Evolutionary conservation across 2,797 vertebrate species (phyloP).

Genomic region (Petrocephalus sullivani): DNA sequence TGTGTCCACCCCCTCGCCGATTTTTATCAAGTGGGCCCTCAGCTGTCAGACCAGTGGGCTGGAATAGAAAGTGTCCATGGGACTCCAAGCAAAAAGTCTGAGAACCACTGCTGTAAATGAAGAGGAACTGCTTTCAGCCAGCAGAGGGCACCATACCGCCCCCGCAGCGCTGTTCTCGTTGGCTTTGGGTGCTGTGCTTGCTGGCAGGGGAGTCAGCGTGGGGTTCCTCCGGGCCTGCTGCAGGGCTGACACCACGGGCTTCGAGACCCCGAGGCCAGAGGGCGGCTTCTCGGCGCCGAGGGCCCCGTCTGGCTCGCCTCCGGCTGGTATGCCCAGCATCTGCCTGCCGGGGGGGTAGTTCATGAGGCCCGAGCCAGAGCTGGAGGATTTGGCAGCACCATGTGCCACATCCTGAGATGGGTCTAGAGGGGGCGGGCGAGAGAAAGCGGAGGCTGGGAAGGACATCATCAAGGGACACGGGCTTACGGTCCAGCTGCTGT

Average conservation of each 20-base stretch:
- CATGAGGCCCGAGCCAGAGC: slow-evolving; percentile 64
- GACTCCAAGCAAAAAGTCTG: neutral
- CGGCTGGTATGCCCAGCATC: slow-evolving; percentile 40
- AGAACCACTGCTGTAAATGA: neutral
- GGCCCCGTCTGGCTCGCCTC: slow-evolving; percentile 51
- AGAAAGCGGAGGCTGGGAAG: neutral
- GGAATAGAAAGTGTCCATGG: neutral
- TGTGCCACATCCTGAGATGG: slow-evolving; percentile 59
- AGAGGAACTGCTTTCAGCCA: neutral
- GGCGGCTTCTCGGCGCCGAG: slow-evolving; percentile 64
- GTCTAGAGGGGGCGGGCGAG: slow-evolving; percentile 40
- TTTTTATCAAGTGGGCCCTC: neutral
- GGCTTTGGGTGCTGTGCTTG: slow-evolving; percentile 43
- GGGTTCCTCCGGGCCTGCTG: slow-evolving; percentile 60
- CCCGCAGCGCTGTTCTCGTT: slow-evolving; percentile 48
- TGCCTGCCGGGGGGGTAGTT: slow-evolving; percentile 70
- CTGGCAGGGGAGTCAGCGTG: slow-evolving; percentile 49
- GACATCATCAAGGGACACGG: neutral
- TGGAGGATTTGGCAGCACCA: slow-evolving; percentile 31
- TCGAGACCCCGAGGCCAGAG: slow-evolving; percentile 55
- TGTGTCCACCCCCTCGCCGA: neutral
- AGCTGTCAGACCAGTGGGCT: neutral
- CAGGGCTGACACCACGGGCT: slow-evolving; percentile 60
- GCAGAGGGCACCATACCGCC: slow-evolving; percentile 57
- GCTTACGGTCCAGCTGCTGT: neutral